Evolutionary conservation across 1,140 invertebrate species (phyloP).

Genomic region (Augochlora pura): DNA sequence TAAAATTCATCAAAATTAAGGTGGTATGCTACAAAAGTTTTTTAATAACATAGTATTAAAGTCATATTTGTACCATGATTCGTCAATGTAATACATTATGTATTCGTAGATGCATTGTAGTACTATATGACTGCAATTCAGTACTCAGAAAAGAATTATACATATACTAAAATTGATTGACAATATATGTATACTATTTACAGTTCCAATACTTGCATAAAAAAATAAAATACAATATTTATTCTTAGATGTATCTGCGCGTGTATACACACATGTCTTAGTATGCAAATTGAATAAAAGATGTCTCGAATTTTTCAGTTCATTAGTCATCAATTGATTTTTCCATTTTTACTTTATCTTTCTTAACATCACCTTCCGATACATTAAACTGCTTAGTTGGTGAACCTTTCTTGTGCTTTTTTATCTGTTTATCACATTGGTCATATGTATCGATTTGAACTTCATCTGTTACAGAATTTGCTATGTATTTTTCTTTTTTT

Average conservation of each 20-base stretch:
- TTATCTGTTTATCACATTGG: not conserved
- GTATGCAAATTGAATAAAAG: not conserved
- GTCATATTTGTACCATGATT: slow-evolving; percentile 18
- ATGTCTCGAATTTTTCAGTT: not conserved
- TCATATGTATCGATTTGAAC: not conserved
- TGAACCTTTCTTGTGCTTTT: not conserved
- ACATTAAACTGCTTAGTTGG: not conserved
- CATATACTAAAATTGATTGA: not conserved
- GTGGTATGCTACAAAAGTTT: not conserved
- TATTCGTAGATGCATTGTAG: not conserved
- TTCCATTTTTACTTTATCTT: slow-evolving; percentile 18
- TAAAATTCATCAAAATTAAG: not conserved
- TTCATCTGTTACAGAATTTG: not conserved
- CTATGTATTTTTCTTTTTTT: not conserved
- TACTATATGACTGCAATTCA: not conserved
- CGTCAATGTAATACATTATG: not conserved
- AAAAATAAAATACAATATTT: not conserved
- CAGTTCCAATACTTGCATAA: not conserved
- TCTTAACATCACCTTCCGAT: not conserved
- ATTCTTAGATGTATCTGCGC: not conserved
- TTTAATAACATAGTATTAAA: not conserved
- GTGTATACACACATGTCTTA: not conserved
- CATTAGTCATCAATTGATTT: slow-evolving; percentile 1
- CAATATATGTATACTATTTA: slow-evolving; percentile 7
- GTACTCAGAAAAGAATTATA: not conserved